Conservation (phyloP, 1,140 invertebrate species). For the Dendrolimus kikuchii region DNA sequence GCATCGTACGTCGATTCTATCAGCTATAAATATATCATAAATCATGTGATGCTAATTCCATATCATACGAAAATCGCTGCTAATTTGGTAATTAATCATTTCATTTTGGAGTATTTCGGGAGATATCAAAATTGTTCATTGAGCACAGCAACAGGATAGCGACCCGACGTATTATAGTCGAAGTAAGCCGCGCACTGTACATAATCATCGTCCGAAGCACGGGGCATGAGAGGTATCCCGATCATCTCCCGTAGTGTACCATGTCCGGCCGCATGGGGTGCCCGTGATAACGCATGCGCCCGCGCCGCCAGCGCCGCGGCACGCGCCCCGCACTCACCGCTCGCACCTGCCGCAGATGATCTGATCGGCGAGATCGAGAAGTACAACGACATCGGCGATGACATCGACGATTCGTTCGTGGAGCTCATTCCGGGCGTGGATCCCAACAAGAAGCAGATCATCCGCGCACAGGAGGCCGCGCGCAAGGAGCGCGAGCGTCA, state of each 20-base stretch:
- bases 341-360: slow-evolving; percentile 86
- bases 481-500: background rate
- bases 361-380: slow-evolving; percentile 98
- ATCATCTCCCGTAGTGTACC: slow-evolving; percentile 18
- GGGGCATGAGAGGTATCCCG: slow-evolving; percentile 22
- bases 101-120: slow-evolving; percentile 5
- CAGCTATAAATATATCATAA: slow-evolving; percentile 47
- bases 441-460: slow-evolving; percentile 57
- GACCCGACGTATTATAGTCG: too few species aligned
- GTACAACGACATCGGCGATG: slow-evolving; percentile 98
- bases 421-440: slow-evolving; percentile 86
- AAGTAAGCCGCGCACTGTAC: slow-evolving; percentile 24
- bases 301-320: slow-evolving; percentile 1
- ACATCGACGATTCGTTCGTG: slow-evolving; percentile 97
- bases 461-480: slow-evolving; percentile 6
- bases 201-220: slow-evolving; percentile 30
- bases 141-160: too few species aligned
- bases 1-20: slow-evolving; percentile 49
- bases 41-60: slow-evolving; percentile 14
- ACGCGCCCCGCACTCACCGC: slow-evolving; percentile 26
- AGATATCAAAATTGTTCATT: slow-evolving; percentile 6
- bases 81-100: slow-evolving; percentile 9
- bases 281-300: slow-evolving; percentile 33
- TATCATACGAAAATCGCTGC: slow-evolving; percentile 13
- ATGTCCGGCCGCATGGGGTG: slow-evolving; percentile 17